Base-by-base conservation (phyloP, 2,797 vertebrate genomes). In the Dendrocincla fuliginosa region DNA sequence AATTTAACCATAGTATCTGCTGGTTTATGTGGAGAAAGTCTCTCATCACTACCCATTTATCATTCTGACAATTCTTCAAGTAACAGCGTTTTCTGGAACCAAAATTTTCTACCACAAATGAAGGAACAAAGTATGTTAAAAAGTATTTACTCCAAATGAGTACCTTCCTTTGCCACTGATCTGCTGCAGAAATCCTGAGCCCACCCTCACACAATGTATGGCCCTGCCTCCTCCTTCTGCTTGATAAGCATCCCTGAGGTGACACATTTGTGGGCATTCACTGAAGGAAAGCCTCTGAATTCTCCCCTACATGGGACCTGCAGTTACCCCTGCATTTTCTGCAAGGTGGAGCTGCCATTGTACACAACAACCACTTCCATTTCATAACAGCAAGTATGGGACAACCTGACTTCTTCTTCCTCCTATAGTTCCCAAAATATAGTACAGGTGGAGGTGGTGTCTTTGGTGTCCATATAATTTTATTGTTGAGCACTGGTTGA, bases 301-400 rank as follows among this genome's bases (percentile, higher is more conserved):
- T 42, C 9, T 41, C 33, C 37, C 22, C 27, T 39, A 11, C 23
- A n/a, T 0, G 0, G 16, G 2, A 13, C 11, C 13, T 61, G 16
- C 24, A 46, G 20, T 4, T 33, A 27, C 12, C 37, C 42, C 30
- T 6, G 5, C 2, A 2, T 80, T 69, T 71, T 65, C 42, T 79
- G 32, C 30, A 52, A 33, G 17, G n/a, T 73, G 18, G 28, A 77
- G 16, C 59, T 70, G 25, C 55, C 20, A 1, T 16, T 57, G 16
- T 13, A 35, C 32, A 37, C 22, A 42, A 20, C 44, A 46, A 33
- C 39, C 16, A 28, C 11, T 57, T 60, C 14, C 6, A 35, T 53
- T 52, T 33, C 64, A 50, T 37, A 63, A 35, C 18, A 56, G 19
- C 25, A 73, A 13, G 5, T 5, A 50, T 4, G 19, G 60, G 12